These are phyloP conservation scores for Gymnobelideus leadbeateri DNA, from an alignment of 2,113 vertebrate genomes.

Conservation along the genomic window DNA sequence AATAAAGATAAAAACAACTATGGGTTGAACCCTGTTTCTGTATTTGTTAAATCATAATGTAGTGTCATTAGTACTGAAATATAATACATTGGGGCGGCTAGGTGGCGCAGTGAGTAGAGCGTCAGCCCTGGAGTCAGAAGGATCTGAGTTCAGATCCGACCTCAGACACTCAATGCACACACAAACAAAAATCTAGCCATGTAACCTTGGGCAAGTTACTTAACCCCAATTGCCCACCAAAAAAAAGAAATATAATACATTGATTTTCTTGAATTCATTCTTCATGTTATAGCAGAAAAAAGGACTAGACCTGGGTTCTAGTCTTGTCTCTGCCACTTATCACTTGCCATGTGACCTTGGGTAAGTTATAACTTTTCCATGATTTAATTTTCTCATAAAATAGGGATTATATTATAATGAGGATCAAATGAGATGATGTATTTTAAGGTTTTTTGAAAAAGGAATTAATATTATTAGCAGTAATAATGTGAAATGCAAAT, in stretches of 20 bases:
- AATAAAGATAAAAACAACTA: not conserved
- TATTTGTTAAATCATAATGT: conserved; percentile 1
- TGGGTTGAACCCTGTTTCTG: conserved; percentile 22
- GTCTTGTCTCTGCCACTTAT: not conserved
- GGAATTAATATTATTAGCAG: not conserved
- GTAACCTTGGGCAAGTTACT: too few relatives aligned
- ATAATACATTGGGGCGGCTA: too few relatives aligned
- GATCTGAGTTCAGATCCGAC: too few relatives aligned
- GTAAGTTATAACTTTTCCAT: not conserved
- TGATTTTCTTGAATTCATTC: conserved; percentile 20
- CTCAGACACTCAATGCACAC: too few relatives aligned
- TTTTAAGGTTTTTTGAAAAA: not conserved
- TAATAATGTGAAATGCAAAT: conserved; percentile 28
- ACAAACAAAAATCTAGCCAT: too few relatives aligned
- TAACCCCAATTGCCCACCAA: too few relatives aligned
- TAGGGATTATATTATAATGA: conserved; percentile 26
- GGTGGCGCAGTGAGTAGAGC: too few relatives aligned
- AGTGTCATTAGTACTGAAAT: not conserved
- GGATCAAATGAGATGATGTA: conserved; percentile 23
- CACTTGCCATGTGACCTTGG: conserved; percentile 22
- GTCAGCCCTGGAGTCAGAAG: too few relatives aligned
- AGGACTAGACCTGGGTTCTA: not conserved
- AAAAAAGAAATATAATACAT: too few relatives aligned
- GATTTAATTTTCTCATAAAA: conserved; percentile 21
- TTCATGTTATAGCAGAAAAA: not conserved